Conservation (phyloP, 2,888 invertebrate species). For the Elmis aenea region DNA sequence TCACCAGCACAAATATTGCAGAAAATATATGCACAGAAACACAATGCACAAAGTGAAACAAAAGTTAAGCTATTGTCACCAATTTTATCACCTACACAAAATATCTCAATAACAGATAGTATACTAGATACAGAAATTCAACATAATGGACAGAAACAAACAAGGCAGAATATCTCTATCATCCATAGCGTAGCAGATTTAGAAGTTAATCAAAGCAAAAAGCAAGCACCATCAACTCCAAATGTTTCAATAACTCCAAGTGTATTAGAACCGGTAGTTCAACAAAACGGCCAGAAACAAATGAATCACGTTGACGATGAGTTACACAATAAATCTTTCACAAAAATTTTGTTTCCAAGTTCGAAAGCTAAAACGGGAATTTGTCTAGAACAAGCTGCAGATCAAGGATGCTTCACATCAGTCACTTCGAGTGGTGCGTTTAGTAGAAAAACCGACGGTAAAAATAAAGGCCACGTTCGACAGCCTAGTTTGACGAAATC, state of each 20-base stretch:
- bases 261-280: too few species aligned
- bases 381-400: constrained; percentile 47
- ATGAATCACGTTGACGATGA: constrained; percentile 47
- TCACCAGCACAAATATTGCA: constrained; percentile 27
- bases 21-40: constrained; percentile 43
- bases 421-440: constrained; percentile 69
- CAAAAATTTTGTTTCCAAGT: constrained; percentile 46
- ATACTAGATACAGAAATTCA: too few species aligned
- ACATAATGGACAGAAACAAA: too few species aligned
- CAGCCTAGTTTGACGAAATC: constrained; percentile 63
- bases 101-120: constrained; percentile 21
- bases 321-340: constrained; percentile 54
- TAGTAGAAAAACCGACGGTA: constrained; percentile 33
- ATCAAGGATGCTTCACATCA: constrained; percentile 63
- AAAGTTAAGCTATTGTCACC: constrained; percentile 40
- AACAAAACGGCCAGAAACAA: constrained; percentile 1
- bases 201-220: too few species aligned
- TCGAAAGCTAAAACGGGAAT: constrained; percentile 44
- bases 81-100: constrained; percentile 44
- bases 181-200: too few species aligned
- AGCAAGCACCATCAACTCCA: constrained; percentile 44
- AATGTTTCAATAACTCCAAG: constrained; percentile 24
- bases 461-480: constrained; percentile 34
- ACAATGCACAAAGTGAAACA: constrained; percentile 43
- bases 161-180: not conserved